phyloP scores from a whole-genome alignment of 2,888 invertebrate genomes.

The Coelinius sp. region DNA sequence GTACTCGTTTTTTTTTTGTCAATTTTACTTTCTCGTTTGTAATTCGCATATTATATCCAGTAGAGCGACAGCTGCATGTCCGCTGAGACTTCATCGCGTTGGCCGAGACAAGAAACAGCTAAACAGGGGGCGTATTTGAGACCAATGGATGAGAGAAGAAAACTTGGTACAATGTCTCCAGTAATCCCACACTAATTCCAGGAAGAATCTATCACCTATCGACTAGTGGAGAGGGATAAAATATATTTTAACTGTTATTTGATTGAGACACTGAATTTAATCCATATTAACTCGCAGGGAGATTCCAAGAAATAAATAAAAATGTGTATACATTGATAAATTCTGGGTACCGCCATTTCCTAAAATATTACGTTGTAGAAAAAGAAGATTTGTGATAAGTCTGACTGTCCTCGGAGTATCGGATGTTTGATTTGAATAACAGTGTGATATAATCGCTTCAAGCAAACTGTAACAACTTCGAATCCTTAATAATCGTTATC shows the following conservation, averaged over 20 bases:
- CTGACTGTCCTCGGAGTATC: slow-evolving; percentile 10
- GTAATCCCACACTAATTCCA: slow-evolving; percentile 11
- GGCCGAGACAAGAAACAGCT: slow-evolving; percentile 21
- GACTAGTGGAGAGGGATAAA: neutral
- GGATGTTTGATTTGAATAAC: slow-evolving; percentile 22
- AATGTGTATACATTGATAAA: neutral
- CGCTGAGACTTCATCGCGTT: slow-evolving; percentile 36
- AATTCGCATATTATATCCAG: slow-evolving; percentile 33
- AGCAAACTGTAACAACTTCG: neutral
- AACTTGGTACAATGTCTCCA: neutral
- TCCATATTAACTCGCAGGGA: no score
- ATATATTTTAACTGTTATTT: no score
- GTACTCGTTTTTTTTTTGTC: neutral
- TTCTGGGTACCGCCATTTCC: slow-evolving; percentile 22
- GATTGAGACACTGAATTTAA: no score
- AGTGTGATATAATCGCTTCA: neutral
- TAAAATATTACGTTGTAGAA: neutral
- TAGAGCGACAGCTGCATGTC: slow-evolving; percentile 37
- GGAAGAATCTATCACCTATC: no score
- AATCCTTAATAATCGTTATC: neutral
- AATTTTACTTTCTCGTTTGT: slow-evolving; percentile 27
- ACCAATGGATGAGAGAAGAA: neutral
- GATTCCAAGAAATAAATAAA: neutral
- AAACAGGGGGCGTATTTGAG: slow-evolving; percentile 10
- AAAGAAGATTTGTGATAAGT: slow-evolving; percentile 15